Base-by-base conservation (phyloP, 2,888 invertebrate genomes). In the Chelonus formosanus region DNA sequence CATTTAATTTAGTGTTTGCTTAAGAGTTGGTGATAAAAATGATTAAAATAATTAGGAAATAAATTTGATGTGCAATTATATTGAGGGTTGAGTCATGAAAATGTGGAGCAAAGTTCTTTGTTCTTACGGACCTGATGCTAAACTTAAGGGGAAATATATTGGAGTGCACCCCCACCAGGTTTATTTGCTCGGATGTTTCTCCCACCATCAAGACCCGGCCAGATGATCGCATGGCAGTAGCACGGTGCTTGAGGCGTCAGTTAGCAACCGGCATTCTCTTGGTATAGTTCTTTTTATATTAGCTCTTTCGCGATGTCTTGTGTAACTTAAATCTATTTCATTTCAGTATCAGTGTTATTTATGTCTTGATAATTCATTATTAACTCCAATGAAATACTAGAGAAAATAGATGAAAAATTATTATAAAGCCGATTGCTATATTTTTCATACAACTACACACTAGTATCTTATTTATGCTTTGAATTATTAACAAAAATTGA, bases 231-330 rank as follows among this genome's bases (percentile, higher is more conserved):
- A 72, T 71, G 74, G 70, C 72, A 69, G 69, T 66, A 70, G 71
- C 62, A 69, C 72, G 68, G 71, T 73, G 73, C 72, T 72, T 70
- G 70, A 74, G 73, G 73, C 74, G 79, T 82, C 84, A 84, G 84
- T 84, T 84, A 80, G 84, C 81, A 84, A 84, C 83, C 83, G 82
- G 83, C 82, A 73, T 74, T 79, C 77, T 71, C 71, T 62, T 70
- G 66, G 73, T 72, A 67, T 66, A 71, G 74, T 58, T 56, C 67
- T 53, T 64, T 67, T 69, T 67, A 67, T 67, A 36, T 35, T 71
- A 43, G 32, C 65, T 48, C 44, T 57, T 63, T 50, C 70, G 72
- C 75, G 71, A 78, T 76, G 78, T 76, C 68, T 68, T 75, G 75
- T 75, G 76, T 77, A 72, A 76, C 74, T 69, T 74, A 75, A 78